Evolutionary conservation across 2,888 invertebrate genomes (phyloP), one percentile per base, ranked within the genome.

Genomic region (Drosophila multiciliata): DNA sequence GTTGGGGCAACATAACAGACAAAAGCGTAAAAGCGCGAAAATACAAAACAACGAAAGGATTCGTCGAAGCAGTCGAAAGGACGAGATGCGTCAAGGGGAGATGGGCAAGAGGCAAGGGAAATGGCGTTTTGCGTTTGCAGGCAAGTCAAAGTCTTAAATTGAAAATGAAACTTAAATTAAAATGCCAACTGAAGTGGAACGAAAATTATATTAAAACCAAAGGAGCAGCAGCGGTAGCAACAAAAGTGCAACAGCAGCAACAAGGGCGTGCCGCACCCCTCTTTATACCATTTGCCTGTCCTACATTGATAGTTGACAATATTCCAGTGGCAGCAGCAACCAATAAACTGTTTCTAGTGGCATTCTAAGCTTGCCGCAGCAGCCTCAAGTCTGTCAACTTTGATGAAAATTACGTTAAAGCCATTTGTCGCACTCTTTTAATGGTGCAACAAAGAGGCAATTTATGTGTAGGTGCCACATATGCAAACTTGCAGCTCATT

Each of bases 121-220:
- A 7, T 45, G 17, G 42, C 40, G 52, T 49, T 68, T 33, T 64
- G 79, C 68, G 66, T 71, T 63, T 78, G 81, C 87, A 65, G 69
- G 83, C 88, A 86, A 86, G 88, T 80, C 87, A 88, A 86, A 88
- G 89, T 87, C 87, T 84, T 86, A 90, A 90, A 89, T 90, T 87
- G 87, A 91, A 87, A 91, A 90, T 88, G 84, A 89, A 91, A 91
- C 89, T 91, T 91, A 90, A 91, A 91, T 91, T 91, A 91, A 91
- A 91, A 92, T 90, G 87, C 89, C 89, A 91, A 91, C 90, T 91
- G 89, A 90, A 91, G 91, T 91, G 92, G 91, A 91, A 91, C 90
- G 82, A 84, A 88, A 91, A 86, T 92, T 91, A 92, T 91, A 91
- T 91, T 91, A 81, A 87, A 87, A 85, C 78, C 80, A 81, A 80